phyloP scores from a whole-genome alignment of 1,140 invertebrate species.

The Latrodectus geometricus region DNA sequence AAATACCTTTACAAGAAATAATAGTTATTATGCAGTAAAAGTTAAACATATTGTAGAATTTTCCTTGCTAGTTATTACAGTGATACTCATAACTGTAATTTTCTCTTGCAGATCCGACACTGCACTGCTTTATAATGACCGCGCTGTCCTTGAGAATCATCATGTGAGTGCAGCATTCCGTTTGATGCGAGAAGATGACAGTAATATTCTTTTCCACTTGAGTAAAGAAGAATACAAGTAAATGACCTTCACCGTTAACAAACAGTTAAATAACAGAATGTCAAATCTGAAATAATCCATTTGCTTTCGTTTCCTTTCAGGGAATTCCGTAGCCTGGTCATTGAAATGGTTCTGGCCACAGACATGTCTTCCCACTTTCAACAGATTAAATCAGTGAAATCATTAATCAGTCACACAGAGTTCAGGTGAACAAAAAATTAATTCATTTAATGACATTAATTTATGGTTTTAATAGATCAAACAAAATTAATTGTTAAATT shows the following conservation, averaged over 20 bases:
- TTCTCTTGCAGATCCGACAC: slow-evolving; percentile 77
- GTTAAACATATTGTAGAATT: not conserved
- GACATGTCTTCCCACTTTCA: slow-evolving; percentile 98
- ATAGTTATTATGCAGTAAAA: no score
- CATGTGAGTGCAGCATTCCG: slow-evolving; percentile 93
- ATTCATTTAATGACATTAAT: no score
- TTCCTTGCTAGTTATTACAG: not conserved
- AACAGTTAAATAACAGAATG: not conserved
- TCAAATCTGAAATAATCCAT: not conserved
- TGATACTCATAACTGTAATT: not conserved
- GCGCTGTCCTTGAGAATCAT: slow-evolving; percentile 94
- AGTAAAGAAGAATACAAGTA: slow-evolving; percentile 89
- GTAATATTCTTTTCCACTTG: slow-evolving; percentile 89
- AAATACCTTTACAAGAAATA: no score
- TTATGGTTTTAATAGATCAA: no score
- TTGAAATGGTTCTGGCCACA: slow-evolving; percentile 97
- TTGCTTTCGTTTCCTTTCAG: slow-evolving; percentile 68
- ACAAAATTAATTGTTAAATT: no score
- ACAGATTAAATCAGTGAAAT: slow-evolving; percentile 96
- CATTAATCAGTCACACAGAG: slow-evolving; percentile 78
- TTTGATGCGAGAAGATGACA: slow-evolving; percentile 86
- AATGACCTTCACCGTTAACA: not conserved
- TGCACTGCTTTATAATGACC: slow-evolving; percentile 92
- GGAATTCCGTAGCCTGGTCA: slow-evolving; percentile 91
- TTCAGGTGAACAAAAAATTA: slow-evolving; percentile 42